Evolutionary conservation across 2,888 invertebrate species (phyloP).

Genomic region (Lasioglossum zephyrum): DNA sequence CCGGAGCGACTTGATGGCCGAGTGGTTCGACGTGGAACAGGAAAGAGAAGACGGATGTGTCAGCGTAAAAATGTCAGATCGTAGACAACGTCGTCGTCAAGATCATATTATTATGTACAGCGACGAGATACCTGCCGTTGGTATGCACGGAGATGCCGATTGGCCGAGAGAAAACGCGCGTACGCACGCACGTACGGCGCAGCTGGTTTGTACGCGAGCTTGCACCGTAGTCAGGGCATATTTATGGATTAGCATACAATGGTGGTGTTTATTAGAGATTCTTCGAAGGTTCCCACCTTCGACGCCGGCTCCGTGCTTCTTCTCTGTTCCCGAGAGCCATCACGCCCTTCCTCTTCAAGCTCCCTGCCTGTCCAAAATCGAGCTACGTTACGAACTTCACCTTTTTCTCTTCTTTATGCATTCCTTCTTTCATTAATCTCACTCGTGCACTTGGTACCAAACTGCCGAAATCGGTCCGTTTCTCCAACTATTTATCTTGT

Average conservation of each 20-base stretch:
- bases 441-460: neutral
- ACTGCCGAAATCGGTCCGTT: neutral
- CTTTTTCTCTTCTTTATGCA: slow-evolving; percentile 15
- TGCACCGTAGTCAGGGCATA: slow-evolving; percentile 71
- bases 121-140: slow-evolving; percentile 59
- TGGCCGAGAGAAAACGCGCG: slow-evolving; percentile 70
- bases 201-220: slow-evolving; percentile 72
- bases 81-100: slow-evolving; percentile 54
- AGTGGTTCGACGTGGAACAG: neutral
- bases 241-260: slow-evolving; percentile 80
- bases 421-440: neutral
- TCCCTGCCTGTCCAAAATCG: slow-evolving; percentile 41
- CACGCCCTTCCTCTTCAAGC: slow-evolving; percentile 52
- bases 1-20: neutral
- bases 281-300: slow-evolving; percentile 73
- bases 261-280: slow-evolving; percentile 78
- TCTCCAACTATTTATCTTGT: neutral
- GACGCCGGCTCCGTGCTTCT: slow-evolving; percentile 66
- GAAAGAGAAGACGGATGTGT: slow-evolving; percentile 15
- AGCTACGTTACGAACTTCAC: neutral
- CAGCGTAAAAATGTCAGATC: slow-evolving; percentile 43
- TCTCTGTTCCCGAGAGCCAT: slow-evolving; percentile 57
- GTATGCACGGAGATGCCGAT: slow-evolving; percentile 66
- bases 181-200: slow-evolving; percentile 68
- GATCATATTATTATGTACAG: slow-evolving; percentile 64